These are phyloP conservation scores for Creontiades dilutus DNA, from an alignment of 2,888 invertebrate genomes.

Conservation along the genomic window DNA sequence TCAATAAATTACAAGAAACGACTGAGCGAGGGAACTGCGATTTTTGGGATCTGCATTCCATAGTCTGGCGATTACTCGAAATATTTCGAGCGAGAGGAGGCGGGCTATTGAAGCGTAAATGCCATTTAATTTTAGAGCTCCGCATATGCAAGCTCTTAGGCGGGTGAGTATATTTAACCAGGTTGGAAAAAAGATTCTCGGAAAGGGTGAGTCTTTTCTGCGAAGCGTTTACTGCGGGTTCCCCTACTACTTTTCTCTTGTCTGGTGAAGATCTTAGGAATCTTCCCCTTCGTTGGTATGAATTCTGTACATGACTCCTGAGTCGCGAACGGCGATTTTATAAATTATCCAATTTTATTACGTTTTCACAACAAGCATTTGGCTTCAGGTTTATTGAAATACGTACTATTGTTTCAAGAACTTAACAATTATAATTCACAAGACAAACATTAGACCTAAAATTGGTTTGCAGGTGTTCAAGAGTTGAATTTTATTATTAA, in stretches of 20 bases:
- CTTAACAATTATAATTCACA: too few relatives aligned
- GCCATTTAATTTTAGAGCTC: constrained; percentile 26
- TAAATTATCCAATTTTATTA: too few relatives aligned
- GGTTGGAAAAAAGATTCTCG: background rate
- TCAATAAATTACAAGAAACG: background rate
- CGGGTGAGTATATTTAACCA: background rate
- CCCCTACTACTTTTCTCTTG: background rate
- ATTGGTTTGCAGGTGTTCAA: too few relatives aligned
- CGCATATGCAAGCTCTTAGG: background rate
- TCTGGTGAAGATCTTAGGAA: too few relatives aligned
- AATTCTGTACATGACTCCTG: too few relatives aligned
- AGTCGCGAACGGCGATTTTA: too few relatives aligned
- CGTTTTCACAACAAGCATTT: too few relatives aligned
- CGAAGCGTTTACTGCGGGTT: background rate
- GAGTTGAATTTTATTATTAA: too few relatives aligned
- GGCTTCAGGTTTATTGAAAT: too few relatives aligned
- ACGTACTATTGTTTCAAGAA: too few relatives aligned
- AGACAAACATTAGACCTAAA: too few relatives aligned
- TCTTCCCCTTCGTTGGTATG: too few relatives aligned
- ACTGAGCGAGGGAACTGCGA: background rate
- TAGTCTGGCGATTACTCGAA: background rate
- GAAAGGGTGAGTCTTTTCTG: background rate
- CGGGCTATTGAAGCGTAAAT: constrained; percentile 16
- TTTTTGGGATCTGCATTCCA: background rate
- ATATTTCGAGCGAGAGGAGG: background rate